Percentiles rank a stretch among this genome's conserved stretches.
phyloP scores from a whole-genome alignment of 2,888 invertebrate genomes.

The Cantharis rustica region DNA sequence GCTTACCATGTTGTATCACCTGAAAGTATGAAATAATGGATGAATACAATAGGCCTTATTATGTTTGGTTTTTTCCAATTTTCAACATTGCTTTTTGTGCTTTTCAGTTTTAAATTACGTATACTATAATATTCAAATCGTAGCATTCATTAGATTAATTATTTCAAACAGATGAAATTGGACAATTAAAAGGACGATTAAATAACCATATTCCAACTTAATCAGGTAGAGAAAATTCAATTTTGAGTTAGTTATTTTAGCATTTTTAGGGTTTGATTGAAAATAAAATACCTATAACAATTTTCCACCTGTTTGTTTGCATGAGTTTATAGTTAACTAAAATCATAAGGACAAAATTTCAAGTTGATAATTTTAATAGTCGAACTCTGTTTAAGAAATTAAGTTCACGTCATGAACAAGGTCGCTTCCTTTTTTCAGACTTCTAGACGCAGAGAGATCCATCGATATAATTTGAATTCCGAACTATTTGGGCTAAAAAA shows the following conservation, averaged over 20 bases:
- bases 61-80: not conserved
- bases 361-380: not conserved
- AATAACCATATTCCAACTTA: not conserved
- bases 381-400: too few relatives aligned
- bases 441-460: too few relatives aligned
- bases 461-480: too few relatives aligned
- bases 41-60: not conserved
- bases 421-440: too few relatives aligned
- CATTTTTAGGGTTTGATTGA: not conserved
- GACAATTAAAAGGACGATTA: not conserved
- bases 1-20: conserved; percentile 32
- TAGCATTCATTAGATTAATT: not conserved
- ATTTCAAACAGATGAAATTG: not conserved
- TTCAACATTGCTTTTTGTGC: not conserved
- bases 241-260: not conserved
- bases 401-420: too few relatives aligned
- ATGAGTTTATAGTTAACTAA: too few relatives aligned
- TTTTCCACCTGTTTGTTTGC: not conserved
- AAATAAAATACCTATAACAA: not conserved
- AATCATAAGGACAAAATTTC: not conserved
- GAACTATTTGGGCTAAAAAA: too few relatives aligned
- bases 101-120: not conserved
- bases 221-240: not conserved
- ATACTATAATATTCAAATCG: not conserved
- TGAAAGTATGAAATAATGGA: conserved; percentile 17